Evolutionary conservation across 2,113 vertebrate species (phyloP).

Genomic region (Ictalurus punctatus): DNA sequence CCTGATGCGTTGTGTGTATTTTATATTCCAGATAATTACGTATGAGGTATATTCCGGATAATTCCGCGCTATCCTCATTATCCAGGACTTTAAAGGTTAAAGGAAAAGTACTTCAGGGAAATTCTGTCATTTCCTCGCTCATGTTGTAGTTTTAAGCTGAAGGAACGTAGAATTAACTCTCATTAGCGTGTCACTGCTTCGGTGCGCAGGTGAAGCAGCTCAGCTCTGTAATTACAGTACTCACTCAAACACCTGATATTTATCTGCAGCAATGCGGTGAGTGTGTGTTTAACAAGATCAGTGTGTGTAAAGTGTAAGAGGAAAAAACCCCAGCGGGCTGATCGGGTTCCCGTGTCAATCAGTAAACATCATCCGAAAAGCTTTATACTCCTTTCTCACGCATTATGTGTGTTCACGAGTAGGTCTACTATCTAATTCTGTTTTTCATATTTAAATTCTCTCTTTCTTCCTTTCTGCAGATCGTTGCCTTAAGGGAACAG

Average conservation of each 20-base stretch:
- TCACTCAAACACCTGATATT: conserved; percentile 24
- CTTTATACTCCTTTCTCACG: neutral
- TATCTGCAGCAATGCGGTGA: neutral
- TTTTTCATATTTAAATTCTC: neutral
- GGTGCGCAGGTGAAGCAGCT: conserved; percentile 2
- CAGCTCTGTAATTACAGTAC: conserved; percentile 55
- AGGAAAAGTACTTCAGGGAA: no score
- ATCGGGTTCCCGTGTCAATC: neutral
- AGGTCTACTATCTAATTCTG: neutral
- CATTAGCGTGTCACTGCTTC: conserved; percentile 51
- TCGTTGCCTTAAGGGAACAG: conserved; percentile 94
- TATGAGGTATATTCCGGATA: neutral
- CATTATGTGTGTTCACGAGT: neutral
- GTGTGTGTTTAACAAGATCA: neutral
- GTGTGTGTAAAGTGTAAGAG: neutral
- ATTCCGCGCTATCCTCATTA: neutral
- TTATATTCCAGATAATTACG: neutral
- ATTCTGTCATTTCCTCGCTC: neutral
- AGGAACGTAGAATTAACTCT: conserved; percentile 3
- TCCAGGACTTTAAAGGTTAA: neutral
- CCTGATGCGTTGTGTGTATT: neutral
- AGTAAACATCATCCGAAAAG: neutral
- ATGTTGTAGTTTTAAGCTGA: neutral
- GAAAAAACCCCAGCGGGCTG: neutral
- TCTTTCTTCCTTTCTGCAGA: conserved; percentile 72